A percentile compares a stretch with the other conserved stretches of the same genome.
These are phyloP conservation scores for Gari tellinella DNA, from an alignment of 2,888 invertebrate genomes.

Conservation along the genomic window DNA sequence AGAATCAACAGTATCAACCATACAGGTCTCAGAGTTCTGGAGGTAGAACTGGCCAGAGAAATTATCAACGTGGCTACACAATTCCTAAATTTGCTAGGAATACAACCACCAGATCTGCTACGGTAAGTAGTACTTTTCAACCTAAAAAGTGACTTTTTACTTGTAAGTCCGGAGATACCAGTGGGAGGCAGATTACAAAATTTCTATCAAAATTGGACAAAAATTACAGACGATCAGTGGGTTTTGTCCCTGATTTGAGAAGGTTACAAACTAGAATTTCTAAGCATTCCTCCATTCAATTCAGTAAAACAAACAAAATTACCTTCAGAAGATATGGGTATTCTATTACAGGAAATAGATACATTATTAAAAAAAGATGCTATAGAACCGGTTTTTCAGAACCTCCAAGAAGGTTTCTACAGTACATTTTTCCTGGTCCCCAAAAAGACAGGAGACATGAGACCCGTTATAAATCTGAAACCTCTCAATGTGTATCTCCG, in stretches of 20 bases:
- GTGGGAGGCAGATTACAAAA: constrained; percentile 1
- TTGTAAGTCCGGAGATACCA: not conserved
- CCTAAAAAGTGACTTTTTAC: constrained; percentile 2
- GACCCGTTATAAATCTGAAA: constrained; percentile 40
- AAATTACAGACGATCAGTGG: too few relatives aligned
- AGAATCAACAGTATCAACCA: too few relatives aligned
- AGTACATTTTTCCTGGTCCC: constrained; percentile 6
- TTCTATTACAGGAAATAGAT: constrained; percentile 15
- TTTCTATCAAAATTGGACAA: not conserved
- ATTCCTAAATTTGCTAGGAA: not conserved
- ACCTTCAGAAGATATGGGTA: constrained; percentile 1
- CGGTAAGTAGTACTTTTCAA: constrained; percentile 3
- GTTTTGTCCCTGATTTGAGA: not conserved
- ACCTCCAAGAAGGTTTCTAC: constrained; percentile 14
- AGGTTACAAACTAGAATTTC: constrained; percentile 14
- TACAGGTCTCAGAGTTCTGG: too few relatives aligned
- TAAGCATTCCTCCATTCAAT: not conserved
- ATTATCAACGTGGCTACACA: constrained; percentile 1
- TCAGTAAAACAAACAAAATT: constrained; percentile 6
- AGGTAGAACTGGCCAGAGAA: too few relatives aligned
- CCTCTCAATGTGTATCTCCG: constrained; percentile 35
- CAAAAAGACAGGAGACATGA: constrained; percentile 24
- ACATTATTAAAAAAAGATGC: constrained; percentile 17
- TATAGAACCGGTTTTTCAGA: constrained; percentile 18
- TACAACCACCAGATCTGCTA: not conserved